Percentiles rank a stretch among this genome's conserved stretches.
Evolutionary conservation across 1,140 invertebrate genomes (phyloP).

Genomic region (Nixonia krombeini): DNA sequence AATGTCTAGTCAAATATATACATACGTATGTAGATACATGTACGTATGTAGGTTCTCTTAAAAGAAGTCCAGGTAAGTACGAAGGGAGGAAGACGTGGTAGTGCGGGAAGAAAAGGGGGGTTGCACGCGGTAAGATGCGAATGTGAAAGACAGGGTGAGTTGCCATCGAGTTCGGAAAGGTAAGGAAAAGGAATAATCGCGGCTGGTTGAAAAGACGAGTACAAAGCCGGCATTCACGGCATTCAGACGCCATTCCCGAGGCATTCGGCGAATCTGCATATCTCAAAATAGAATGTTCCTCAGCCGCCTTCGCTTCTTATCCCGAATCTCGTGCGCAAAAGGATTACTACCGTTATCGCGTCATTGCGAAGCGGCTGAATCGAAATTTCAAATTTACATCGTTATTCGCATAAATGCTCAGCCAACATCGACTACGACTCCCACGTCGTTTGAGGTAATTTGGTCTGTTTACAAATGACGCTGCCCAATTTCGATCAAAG

Average conservation of each 20-base stretch:
- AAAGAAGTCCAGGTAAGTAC: not conserved
- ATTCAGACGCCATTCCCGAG: conserved; percentile 41
- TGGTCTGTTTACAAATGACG: not conserved
- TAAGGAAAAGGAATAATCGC: conserved; percentile 30
- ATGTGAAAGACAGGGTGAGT: conserved; percentile 9
- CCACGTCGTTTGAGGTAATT: not conserved
- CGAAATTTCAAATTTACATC: conserved; percentile 45
- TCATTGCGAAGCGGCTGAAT: conserved; percentile 25
- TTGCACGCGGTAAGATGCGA: not conserved
- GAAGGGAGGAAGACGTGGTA: no score
- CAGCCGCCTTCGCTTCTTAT: conserved; percentile 40
- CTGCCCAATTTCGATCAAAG: not conserved
- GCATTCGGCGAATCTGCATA: conserved; percentile 48
- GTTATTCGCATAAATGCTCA: conserved; percentile 29
- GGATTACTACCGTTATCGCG: conserved; percentile 43
- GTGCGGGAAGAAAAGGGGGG: no score
- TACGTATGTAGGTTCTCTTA: conserved; percentile 2
- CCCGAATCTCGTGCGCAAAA: conserved; percentile 34
- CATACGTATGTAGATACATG: not conserved
- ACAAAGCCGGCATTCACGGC: conserved; percentile 48
- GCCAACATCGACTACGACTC: not conserved
- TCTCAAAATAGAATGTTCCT: conserved; percentile 48
- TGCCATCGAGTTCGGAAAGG: conserved; percentile 10
- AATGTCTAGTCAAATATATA: conserved; percentile 19
- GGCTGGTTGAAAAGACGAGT: conserved; percentile 31